These are phyloP conservation scores for Stylophora pistillata DNA, from an alignment of 64 coral and sea anemone genomes.

Conservation along the genomic window DNA sequence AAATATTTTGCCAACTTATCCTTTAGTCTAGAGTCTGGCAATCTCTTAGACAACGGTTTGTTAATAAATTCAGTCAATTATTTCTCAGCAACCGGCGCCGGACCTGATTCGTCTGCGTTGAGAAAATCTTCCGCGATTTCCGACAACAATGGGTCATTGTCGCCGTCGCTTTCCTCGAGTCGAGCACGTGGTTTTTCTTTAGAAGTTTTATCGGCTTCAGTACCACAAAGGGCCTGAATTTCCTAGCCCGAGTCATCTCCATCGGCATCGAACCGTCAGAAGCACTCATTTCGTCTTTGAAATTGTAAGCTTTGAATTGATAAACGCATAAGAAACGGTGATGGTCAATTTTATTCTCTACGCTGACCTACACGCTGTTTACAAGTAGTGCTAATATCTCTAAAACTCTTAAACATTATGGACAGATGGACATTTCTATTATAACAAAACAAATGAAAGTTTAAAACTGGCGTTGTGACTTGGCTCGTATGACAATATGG, in stretches of 20 bases:
- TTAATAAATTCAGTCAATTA: slow-evolving; percentile 8
- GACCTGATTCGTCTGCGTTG: slow-evolving; percentile 14
- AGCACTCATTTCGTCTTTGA: slow-evolving; percentile 26
- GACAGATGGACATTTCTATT: too few species aligned
- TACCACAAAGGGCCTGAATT: slow-evolving; percentile 16
- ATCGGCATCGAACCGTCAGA: slow-evolving; percentile 23
- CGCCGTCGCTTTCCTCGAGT: slow-evolving; percentile 22
- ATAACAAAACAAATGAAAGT: too few species aligned
- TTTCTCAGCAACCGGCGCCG: slow-evolving; percentile 9
- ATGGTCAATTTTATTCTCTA: too few species aligned
- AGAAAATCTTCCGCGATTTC: slow-evolving; percentile 33
- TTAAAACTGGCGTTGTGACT: too few species aligned
- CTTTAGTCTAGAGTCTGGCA: slow-evolving; percentile 27
- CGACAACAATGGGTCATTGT: slow-evolving; percentile 41
- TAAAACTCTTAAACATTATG: too few species aligned
- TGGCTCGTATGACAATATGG: too few species aligned
- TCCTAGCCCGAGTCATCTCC: slow-evolving; percentile 40
- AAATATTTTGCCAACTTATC: slow-evolving; percentile 51
- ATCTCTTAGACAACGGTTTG: slow-evolving; percentile 13
- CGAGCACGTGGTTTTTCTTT: slow-evolving; percentile 12
- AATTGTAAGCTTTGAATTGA: too few species aligned
- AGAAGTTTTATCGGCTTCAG: slow-evolving; percentile 1
- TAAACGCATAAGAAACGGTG: too few species aligned
- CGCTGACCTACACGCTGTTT: too few species aligned
- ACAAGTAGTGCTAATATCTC: too few species aligned